Evolutionary conservation across 1,140 invertebrate genomes (phyloP), one percentile per base, ranked within the genome.

Genomic region (Contarinia nasturtii): DNA sequence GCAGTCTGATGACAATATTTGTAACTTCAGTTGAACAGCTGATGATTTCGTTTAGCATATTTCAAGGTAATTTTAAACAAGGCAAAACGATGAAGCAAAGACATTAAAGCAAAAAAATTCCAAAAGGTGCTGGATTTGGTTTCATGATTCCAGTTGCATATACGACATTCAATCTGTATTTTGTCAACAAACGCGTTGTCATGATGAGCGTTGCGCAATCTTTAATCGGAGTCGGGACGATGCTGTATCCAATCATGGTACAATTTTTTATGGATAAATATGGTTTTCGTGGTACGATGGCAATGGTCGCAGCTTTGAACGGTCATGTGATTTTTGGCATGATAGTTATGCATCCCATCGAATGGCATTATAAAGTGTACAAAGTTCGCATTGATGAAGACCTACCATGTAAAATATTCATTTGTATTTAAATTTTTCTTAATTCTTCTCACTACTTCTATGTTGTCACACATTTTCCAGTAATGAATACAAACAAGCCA

Each of bases 321-420:
- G 60, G 75, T 0, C 71, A 84, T 53, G 67, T 69, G 0, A 54
- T 82, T 5, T 61, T 75, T n/a, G 79, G 74, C 7, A 70, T 76
- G 51, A 52, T 72, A 4, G 55, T 76, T 2, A 70, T 84, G 56
- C 76, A 73, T 54, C 76, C 77, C 0, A 73, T 83, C 1, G 70
- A 77, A 52, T 77, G 76, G 76, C 76, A 83, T 55, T 69, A 74
- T 64, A 71, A 70, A n/a, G 69, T 75, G 64, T 70, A 70, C 14
- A 69, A 68, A 50, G 49, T 53, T 8, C 52, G 54, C 8, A 51
- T 55, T 0, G 21, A 43, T n/a, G 52, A 60, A 48, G 49, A 57
- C 42, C 57, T 41, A 42, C n/a, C 41, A 7, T 18, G 46, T 33
- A 48, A 33, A 46, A 21, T 49, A 33, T 37, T 40, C 20, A 15